Conservation (phyloP, 2,888 invertebrate genomes). For the Drepana falcataria region DNA sequence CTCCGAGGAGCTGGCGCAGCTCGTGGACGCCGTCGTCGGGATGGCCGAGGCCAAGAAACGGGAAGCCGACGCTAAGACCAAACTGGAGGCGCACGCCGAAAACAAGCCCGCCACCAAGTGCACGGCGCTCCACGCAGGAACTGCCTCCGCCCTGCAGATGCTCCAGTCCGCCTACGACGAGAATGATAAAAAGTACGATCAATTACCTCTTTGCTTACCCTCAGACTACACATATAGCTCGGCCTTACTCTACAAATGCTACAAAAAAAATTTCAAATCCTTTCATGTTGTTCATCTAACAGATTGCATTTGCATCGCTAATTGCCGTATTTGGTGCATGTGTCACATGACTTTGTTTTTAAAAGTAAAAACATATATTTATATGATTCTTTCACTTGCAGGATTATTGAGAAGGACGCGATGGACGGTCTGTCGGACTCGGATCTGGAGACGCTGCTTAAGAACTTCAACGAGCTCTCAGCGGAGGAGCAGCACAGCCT, state of each 20-base stretch:
- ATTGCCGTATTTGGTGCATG: too few species aligned
- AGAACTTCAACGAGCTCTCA: conserved; percentile 87
- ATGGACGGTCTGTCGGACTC: conserved; percentile 89
- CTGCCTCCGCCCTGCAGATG: conserved; percentile 67
- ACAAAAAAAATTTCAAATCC: too few species aligned
- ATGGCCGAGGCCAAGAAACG: conserved; percentile 70
- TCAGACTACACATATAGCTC: too few species aligned
- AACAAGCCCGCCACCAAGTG: not conserved
- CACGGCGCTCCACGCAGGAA: conserved; percentile 11
- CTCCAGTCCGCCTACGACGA: conserved; percentile 69
- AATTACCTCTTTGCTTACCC: not conserved
- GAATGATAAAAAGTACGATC: conserved; percentile 49
- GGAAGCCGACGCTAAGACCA: conserved; percentile 38
- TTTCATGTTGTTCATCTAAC: too few species aligned
- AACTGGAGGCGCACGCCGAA: conserved; percentile 11
- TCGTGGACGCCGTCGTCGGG: conserved; percentile 86
- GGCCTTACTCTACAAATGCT: too few species aligned
- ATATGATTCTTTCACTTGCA: not conserved
- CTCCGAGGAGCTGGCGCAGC: conserved; percentile 86
- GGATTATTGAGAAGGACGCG: conserved; percentile 43
- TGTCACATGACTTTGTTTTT: too few species aligned
- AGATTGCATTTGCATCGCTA: too few species aligned
- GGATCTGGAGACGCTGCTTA: conserved; percentile 87
- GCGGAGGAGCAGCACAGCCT: conserved; percentile 90
- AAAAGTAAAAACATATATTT: too few species aligned